Base-by-base conservation (phyloP, 2,888 invertebrate genomes). In the Ornithoptera alexandrae region DNA sequence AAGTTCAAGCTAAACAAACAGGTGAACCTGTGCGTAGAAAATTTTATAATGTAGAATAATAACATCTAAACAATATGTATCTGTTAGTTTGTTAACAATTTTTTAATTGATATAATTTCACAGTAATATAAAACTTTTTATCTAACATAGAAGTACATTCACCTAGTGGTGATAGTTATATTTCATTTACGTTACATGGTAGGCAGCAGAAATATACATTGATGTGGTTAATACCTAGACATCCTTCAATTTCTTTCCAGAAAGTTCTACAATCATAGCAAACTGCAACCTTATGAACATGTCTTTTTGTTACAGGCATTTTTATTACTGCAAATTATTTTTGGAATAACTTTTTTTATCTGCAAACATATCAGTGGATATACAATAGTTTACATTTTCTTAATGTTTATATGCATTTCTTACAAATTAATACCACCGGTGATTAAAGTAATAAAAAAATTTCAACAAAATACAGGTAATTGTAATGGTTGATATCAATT, bases 401-500 rank as follows among this genome's bases (percentile, higher is more conserved):
- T 79, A 69, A 87, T 88, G 85, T 73, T 81, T 68, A 66, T 86
- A 72, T 84, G 85, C 75, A 70, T 87, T 69, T 79, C 82, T 65
- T 77, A 86, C 71, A 87, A 90, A 84, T 70, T 87, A 70, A 75
- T 83, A 68, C 85, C 88, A 73, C 85, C 84, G 57, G 50, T 89
- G 66, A 68, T 80, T 70, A 85, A 76, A 76, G 59, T 84, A 62
- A 74, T 82, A 63, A 86, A 81, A 73, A 88, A 84, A 80, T 80
- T 91, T 69, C 83, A 86, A 75, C 87, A 86, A 80, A 86, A 85
- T 80, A 86, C 90, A 79, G 92, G 92, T 89, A 85, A 69, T 65
- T 24, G 63, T 20, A 20, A 20, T 20, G 1, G 18, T 50, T 50
- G 17, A 50, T 17, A 17, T 50, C 50, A 50, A 30, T 30, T 30